Conservation (phyloP, 2,113 vertebrate genomes). For the Neolamprologus devosi region DNA sequence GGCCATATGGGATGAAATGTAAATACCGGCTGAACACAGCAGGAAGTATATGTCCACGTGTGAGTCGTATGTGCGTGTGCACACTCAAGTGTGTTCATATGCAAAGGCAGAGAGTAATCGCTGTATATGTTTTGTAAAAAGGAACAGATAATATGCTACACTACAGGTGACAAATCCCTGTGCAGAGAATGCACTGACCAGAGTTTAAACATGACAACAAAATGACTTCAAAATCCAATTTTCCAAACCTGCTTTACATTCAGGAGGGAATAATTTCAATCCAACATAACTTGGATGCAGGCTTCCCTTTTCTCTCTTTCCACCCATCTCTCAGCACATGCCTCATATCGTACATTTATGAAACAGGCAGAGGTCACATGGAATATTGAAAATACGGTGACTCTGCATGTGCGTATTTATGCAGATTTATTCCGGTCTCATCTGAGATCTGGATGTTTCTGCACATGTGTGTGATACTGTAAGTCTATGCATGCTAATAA, state of each 20-base stretch:
- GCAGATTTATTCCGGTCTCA: neutral
- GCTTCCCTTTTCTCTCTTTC: neutral
- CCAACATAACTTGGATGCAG: neutral
- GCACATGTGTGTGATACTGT: neutral
- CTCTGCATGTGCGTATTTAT: neutral
- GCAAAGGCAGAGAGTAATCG: neutral
- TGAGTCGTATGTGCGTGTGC: neutral
- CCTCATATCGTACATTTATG: neutral
- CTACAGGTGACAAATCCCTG: conserved; percentile 17
- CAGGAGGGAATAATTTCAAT: conserved; percentile 6
- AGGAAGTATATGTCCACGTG: neutral
- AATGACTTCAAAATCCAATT: conserved; percentile 53
- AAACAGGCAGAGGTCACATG: neutral
- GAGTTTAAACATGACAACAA: conserved; percentile 25
- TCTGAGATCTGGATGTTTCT: neutral
- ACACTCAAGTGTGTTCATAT: neutral
- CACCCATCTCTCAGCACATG: neutral
- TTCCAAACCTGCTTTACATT: conserved; percentile 35
- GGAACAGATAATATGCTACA: conserved; percentile 2
- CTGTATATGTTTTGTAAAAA: conserved; percentile 1
- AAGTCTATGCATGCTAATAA: neutral
- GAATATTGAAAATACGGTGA: neutral
- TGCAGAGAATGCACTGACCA: neutral
- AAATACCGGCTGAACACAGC: conserved; percentile 20
- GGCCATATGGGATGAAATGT: conserved; percentile 24